phyloP scores from a whole-genome alignment of 2,113 vertebrate genomes.

The Microcebus lehilahytsara region DNA sequence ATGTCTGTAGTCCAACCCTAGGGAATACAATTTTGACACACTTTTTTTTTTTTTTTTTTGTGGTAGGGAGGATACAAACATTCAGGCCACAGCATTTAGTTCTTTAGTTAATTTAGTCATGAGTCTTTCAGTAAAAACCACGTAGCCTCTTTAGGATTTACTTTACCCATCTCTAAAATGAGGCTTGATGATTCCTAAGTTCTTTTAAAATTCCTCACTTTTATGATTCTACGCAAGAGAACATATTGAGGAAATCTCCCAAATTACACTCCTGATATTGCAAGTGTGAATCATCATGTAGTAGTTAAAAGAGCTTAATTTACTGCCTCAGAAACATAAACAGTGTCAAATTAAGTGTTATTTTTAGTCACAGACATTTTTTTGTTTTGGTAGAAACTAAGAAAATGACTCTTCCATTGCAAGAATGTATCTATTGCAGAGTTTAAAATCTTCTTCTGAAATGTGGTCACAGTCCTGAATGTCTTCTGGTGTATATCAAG shows the following conservation, averaged over 20 bases:
- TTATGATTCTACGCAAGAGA: neutral
- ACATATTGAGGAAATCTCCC: neutral
- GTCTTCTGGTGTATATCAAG: neutral
- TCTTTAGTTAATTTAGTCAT: neutral
- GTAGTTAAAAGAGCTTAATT: neutral
- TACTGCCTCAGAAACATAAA: neutral
- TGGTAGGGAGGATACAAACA: neutral
- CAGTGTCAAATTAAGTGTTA: neutral
- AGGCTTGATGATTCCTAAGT: neutral
- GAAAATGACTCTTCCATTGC: neutral
- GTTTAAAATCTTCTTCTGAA: conserved; percentile 5
- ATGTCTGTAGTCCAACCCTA: too few relatives aligned
- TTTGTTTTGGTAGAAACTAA: neutral
- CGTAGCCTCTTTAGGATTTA: neutral
- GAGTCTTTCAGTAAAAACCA: neutral
- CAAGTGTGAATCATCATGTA: neutral
- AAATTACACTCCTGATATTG: neutral
- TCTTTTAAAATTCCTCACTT: neutral
- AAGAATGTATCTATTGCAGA: neutral
- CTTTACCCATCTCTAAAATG: neutral
- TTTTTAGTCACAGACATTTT: conserved; percentile 47
- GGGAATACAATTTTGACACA: neutral
- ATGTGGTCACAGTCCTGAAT: neutral
- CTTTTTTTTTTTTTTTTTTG: neutral
- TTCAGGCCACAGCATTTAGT: neutral